Evolutionary conservation across 2,797 vertebrate species (phyloP).

Genomic region (Anas flavirostris): DNA sequence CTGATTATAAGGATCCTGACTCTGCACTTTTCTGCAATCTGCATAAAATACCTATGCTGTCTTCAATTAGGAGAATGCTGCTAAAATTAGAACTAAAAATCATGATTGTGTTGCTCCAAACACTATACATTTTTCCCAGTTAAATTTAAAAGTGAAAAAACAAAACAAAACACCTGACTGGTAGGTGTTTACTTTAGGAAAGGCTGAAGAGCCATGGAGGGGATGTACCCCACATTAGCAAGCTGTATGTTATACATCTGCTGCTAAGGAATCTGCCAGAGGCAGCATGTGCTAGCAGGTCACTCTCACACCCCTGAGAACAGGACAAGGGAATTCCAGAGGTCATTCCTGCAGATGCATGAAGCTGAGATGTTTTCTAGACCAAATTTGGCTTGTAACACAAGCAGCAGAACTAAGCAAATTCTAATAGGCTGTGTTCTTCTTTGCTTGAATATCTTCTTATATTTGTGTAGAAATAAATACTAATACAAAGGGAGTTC

Average conservation of each 20-base stretch:
- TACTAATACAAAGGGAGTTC: neutral
- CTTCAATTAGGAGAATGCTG: neutral
- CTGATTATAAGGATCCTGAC: conserved; percentile 1
- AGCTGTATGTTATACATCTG: neutral
- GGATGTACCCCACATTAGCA: neutral
- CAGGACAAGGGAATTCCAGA: neutral
- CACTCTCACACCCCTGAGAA: neutral
- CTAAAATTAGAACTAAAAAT: neutral
- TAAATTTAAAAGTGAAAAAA: neutral
- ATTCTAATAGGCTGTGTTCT: neutral
- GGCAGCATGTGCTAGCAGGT: neutral
- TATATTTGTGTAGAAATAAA: neutral
- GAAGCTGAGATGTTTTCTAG: neutral
- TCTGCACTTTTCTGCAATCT: neutral
- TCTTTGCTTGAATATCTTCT: neutral
- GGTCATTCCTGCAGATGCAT: neutral
- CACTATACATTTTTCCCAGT: neutral
- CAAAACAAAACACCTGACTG: neutral
- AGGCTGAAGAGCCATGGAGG: neutral
- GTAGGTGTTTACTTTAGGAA: neutral
- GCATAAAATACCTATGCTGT: neutral
- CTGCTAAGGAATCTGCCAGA: neutral
- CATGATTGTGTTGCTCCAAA: neutral
- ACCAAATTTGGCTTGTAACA: neutral
- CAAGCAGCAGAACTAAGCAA: neutral